phyloP scores from a whole-genome alignment of 2,113 vertebrate species.

The Spheniscus mendiculus region DNA sequence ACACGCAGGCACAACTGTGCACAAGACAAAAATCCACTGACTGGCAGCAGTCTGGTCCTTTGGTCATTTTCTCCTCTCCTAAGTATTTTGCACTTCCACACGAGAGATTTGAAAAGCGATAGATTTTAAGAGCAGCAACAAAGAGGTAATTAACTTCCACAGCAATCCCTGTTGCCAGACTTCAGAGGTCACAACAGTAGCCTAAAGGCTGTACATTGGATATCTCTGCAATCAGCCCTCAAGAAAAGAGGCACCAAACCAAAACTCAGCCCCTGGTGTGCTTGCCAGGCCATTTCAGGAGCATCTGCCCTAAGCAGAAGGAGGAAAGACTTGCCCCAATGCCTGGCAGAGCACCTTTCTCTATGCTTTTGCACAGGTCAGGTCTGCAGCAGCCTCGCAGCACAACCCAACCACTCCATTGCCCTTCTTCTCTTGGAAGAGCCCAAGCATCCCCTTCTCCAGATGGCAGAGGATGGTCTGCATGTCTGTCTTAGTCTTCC shows the following conservation, averaged over 20 bases:
- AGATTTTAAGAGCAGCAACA: background rate
- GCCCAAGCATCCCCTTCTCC: background rate
- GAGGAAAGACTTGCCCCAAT: background rate
- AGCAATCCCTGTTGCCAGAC: background rate
- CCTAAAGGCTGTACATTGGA: fast-evolving
- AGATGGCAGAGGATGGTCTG: background rate
- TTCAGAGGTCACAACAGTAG: background rate
- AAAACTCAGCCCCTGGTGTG: background rate
- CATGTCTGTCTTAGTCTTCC: background rate
- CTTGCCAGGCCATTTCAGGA: background rate
- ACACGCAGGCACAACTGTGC: background rate
- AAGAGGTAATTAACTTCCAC: background rate
- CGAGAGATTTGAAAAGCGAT: too few relatives aligned
- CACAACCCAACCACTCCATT: background rate
- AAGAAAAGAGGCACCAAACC: background rate
- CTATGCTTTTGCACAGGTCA: background rate
- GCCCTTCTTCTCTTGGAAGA: background rate
- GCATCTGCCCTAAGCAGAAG: background rate
- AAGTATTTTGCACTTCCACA: constrained; percentile 4
- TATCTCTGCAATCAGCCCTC: background rate
- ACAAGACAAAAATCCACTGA: background rate
- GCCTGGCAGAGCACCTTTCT: background rate
- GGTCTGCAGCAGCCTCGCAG: background rate
- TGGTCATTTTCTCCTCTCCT: background rate
- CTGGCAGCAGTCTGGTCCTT: background rate